phyloP scores from a whole-genome alignment of 1,140 invertebrate genomes.

The Drosophila mayri region DNA sequence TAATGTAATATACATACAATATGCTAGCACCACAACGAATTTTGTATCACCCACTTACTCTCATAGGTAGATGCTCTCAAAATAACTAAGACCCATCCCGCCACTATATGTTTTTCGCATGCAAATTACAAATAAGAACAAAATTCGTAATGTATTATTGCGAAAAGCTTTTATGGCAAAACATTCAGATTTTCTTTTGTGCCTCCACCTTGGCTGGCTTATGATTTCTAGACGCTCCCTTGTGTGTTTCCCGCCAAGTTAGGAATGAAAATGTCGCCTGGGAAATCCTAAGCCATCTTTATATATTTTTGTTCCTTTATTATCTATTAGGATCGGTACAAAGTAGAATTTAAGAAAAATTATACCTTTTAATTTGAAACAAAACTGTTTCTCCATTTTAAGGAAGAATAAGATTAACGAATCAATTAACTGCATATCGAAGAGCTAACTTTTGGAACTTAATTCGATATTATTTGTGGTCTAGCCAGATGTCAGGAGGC shows the following conservation, averaged over 20 bases:
- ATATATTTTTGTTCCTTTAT: neutral
- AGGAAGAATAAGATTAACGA: neutral
- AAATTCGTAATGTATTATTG: slow-evolving; percentile 17
- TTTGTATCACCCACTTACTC: neutral
- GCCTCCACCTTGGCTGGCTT: neutral
- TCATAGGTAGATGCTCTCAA: neutral
- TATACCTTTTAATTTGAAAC: neutral
- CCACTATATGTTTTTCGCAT: slow-evolving; percentile 3
- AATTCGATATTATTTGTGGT: neutral
- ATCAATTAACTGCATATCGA: neutral
- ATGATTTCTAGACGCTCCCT: slow-evolving; percentile 3
- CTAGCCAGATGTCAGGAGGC: neutral
- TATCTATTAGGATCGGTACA: neutral
- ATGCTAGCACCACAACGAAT: neutral
- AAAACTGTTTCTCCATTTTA: neutral
- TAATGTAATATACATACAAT: neutral
- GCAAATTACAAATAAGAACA: slow-evolving; percentile 12
- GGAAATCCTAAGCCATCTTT: slow-evolving; percentile 3
- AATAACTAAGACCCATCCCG: slow-evolving; percentile 6
- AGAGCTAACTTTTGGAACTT: neutral
- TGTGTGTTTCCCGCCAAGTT: neutral
- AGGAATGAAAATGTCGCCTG: neutral
- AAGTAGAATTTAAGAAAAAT: neutral
- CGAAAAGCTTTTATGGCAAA: slow-evolving; percentile 21
- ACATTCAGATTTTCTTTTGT: slow-evolving; percentile 7